These are phyloP conservation scores for Penaeus indicus DNA, from an alignment of 1,140 invertebrate genomes.

Conservation along the genomic window DNA sequence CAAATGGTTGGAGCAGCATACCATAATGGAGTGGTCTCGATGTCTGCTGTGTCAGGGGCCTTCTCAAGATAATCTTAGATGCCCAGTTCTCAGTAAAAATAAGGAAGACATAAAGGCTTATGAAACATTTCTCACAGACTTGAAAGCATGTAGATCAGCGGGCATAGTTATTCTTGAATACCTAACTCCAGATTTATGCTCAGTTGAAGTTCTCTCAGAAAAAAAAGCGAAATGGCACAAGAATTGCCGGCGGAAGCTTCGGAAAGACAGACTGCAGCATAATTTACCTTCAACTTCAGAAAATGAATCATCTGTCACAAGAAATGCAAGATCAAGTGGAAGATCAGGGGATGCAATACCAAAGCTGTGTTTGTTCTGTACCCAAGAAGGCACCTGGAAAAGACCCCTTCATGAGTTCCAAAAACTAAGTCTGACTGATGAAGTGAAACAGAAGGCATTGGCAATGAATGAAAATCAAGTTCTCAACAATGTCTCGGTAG, in stretches of 20 bases:
- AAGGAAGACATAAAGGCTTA: slow-evolving; percentile 31
- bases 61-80: too few relatives aligned
- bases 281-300: slow-evolving; percentile 9
- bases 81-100: too few relatives aligned
- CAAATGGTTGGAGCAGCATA: too few relatives aligned
- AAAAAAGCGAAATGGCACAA: slow-evolving; percentile 29
- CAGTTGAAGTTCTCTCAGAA: slow-evolving; percentile 4
- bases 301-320: neutral
- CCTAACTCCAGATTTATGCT: neutral
- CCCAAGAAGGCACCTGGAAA: neutral
- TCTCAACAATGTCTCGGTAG: too few relatives aligned
- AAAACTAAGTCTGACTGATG: slow-evolving; percentile 1
- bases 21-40: too few relatives aligned
- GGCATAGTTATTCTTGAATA: neutral
- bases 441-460: too few relatives aligned
- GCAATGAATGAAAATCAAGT: too few relatives aligned
- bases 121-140: slow-evolving; percentile 34
- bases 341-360: neutral
- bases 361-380: slow-evolving; percentile 16
- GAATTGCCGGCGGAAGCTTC: neutral
- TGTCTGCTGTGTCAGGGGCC: too few relatives aligned
- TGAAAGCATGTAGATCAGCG: neutral
- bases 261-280: neutral
- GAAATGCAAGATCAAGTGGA: neutral
- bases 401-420: slow-evolving; percentile 10